These are phyloP conservation scores for Atethmia centrago DNA, from an alignment of 2,888 invertebrate genomes.

Conservation along the genomic window DNA sequence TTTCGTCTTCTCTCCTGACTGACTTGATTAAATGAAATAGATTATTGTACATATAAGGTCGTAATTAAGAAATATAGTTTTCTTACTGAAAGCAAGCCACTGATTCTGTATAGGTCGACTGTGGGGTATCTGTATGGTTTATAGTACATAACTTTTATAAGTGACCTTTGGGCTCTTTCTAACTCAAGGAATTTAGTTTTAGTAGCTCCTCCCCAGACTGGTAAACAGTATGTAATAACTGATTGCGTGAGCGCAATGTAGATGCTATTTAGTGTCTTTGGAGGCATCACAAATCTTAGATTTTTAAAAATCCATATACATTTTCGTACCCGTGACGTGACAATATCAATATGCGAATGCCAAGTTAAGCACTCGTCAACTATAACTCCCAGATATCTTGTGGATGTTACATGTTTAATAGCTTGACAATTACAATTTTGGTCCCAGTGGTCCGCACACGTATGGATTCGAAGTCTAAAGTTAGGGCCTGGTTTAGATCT, in stretches of 20 bases:
- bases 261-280: neutral
- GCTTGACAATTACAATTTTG: neutral
- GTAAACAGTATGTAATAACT: neutral
- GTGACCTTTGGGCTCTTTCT: too few species aligned
- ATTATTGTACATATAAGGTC: neutral
- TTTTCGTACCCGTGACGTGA: neutral
- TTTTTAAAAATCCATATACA: conserved; percentile 7
- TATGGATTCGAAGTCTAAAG: too few species aligned
- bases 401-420: too few species aligned
- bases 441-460: too few species aligned
- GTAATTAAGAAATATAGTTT: conserved; percentile 1
- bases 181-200: neutral
- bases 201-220: neutral
- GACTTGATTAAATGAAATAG: neutral
- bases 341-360: neutral
- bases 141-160: too few species aligned
- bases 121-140: too few species aligned
- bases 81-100: conserved; percentile 10
- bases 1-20: too few species aligned
- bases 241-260: neutral
- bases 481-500: too few species aligned
- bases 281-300: neutral
- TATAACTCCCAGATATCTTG: neutral
- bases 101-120: conserved; percentile 9
- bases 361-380: conserved; percentile 5